Evolutionary conservation across 2,797 vertebrate genomes (phyloP).

Genomic region (Sorex maritimensis): DNA sequence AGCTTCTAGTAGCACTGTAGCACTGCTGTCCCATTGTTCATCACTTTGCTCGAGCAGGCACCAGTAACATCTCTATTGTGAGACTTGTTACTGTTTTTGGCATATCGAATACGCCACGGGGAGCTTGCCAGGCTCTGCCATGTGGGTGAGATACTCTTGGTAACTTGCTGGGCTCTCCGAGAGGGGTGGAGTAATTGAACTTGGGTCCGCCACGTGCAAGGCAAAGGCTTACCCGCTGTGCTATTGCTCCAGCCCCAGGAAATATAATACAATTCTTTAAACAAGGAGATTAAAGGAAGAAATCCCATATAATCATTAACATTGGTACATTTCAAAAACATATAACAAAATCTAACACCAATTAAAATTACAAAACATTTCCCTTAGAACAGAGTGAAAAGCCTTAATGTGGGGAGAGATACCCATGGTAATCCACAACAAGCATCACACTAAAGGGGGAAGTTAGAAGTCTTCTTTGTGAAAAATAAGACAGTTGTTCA

Average conservation of each 20-base stretch:
- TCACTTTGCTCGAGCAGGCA: too few relatives aligned
- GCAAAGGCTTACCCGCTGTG: too few relatives aligned
- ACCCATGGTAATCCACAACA: not conserved
- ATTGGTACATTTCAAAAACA: not conserved
- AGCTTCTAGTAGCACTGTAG: not conserved
- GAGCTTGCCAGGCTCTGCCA: too few relatives aligned
- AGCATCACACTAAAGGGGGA: not conserved
- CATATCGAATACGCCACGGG: too few relatives aligned
- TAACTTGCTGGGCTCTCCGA: too few relatives aligned
- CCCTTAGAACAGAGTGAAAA: not conserved
- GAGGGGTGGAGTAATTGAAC: too few relatives aligned
- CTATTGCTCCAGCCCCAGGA: not conserved
- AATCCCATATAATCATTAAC: conserved; percentile 38
- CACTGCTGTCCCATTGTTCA: too few relatives aligned
- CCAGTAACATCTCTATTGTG: too few relatives aligned
- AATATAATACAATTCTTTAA: conserved; percentile 19
- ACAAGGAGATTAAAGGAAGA: not conserved
- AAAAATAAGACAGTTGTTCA: not conserved
- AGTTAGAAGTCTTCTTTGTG: not conserved
- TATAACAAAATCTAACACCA: conserved; percentile 44
- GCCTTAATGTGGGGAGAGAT: not conserved
- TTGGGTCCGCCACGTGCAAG: too few relatives aligned
- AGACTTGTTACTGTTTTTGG: too few relatives aligned
- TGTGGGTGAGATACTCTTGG: too few relatives aligned
- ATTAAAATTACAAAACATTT: conserved; percentile 43